phyloP scores from a whole-genome alignment of 2,797 vertebrate genomes.

The Periophthalmus magnuspinnatus region DNA sequence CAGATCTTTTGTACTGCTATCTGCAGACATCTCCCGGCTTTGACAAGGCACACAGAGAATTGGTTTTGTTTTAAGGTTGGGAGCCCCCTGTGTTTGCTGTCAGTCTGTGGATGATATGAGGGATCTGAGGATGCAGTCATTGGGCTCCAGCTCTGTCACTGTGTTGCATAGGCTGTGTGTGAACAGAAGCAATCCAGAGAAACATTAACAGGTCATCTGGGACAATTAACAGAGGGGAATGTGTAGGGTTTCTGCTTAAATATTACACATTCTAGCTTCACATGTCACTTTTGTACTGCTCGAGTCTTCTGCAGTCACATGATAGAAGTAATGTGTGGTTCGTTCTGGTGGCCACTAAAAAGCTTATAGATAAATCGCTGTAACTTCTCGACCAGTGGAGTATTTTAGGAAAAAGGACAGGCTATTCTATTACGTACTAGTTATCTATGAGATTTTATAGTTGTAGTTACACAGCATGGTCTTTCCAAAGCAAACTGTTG shows the following conservation, averaged over 20 bases:
- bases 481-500: no score
- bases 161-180: conserved; percentile 42
- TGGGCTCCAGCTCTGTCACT: conserved; percentile 46
- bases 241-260: not conserved
- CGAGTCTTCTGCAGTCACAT: no score
- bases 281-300: not conserved
- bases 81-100: conserved; percentile 53
- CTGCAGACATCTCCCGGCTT: conserved; percentile 74
- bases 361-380: no score
- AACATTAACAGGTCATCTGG: conserved; percentile 57
- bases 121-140: conserved; percentile 64
- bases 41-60: conserved; percentile 72
- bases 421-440: no score
- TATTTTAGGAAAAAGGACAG: no score
- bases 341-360: no score
- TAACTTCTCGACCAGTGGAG: no score
- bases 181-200: conserved; percentile 26
- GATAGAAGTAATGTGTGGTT: no score
- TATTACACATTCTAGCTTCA: not conserved
- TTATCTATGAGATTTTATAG: no score
- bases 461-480: no score
- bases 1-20: conserved; percentile 77
- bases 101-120: conserved; percentile 66
- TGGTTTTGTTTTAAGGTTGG: conserved; percentile 74
- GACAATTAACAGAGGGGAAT: conserved; percentile 15